Conservation (phyloP, 2,113 vertebrate genomes). For the Petrocephalus zakoni region DNA sequence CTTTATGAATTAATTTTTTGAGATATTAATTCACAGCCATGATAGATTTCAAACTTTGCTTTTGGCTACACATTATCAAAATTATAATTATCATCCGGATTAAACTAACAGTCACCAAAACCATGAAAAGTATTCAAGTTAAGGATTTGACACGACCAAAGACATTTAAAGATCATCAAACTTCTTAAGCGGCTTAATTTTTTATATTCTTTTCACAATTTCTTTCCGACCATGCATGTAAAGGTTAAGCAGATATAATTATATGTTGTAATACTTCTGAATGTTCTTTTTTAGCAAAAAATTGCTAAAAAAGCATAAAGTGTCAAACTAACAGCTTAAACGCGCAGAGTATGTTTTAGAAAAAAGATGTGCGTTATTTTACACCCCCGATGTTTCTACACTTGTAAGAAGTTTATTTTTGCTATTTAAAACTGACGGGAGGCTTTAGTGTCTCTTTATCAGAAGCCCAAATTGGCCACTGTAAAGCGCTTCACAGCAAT, state of each 20-base stretch:
- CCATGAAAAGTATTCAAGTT: not conserved
- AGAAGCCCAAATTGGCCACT: not conserved
- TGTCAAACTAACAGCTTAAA: not conserved
- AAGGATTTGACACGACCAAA: not conserved
- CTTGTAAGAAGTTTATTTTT: not conserved
- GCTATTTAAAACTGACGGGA: not conserved
- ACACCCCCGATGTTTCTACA: not conserved
- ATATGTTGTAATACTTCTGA: not conserved
- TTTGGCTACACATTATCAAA: not conserved
- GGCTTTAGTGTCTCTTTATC: not conserved
- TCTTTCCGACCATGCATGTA: not conserved
- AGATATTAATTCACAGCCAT: not conserved
- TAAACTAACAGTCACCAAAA: not conserved
- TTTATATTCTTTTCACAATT: not conserved
- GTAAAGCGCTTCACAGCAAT: not conserved
- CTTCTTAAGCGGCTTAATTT: not conserved
- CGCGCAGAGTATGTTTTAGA: not conserved
- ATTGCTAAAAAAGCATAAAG: too few species aligned
- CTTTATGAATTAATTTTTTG: not conserved
- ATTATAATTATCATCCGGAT: not conserved
- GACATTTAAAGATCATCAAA: not conserved
- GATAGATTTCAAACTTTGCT: not conserved
- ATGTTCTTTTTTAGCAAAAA: not conserved
- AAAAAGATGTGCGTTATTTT: not conserved
- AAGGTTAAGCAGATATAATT: not conserved